Evolutionary conservation across 2,113 vertebrate genomes (phyloP), one percentile per base, ranked within the genome.

Genomic region (Pedionomus torquatus): DNA sequence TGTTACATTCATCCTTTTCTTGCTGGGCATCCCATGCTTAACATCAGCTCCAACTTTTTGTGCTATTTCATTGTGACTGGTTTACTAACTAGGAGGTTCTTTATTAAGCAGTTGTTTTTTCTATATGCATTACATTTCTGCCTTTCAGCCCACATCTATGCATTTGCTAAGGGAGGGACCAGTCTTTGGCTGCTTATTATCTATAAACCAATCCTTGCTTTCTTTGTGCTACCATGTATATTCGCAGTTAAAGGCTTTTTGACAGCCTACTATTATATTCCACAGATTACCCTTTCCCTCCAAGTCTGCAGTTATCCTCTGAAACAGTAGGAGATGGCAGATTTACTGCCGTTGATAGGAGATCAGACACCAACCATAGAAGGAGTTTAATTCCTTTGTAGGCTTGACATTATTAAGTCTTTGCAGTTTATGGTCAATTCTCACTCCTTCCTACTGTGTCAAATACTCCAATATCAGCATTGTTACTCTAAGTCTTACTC

Each of bases 341-440:
- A 95, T 96, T 94, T 95, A 86, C 60, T 37, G 82, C 91, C 79
- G 60, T 78, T 88, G 87, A 96, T 76, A 88, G 69, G 60, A 96
- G 89, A 96, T 90, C 89, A 95, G 88, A 91, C 89, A 85, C 41
- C 91, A 93, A 41, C 55, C 82, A 86, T 87, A 95, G 65, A 97
- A 95, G 87, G 87, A 90, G 94, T 86, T 55, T 75, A 92, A 96
- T 79, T 95, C 82, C 87, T 93, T 68, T 83, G 66, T 65, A 90
- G 91, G 82, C 52, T 93, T 90, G 75, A 90, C 84, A 95, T 83
- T 26, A 4, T 55, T 35, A 78, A 72, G 84, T 71, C 89, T 95
- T 91, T 61, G 51, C 94, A 94, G 87, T 86, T 93, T 71, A 81
- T 33, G 76, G 91, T 83, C 81, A 80, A 90, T 94, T 95, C 87